Conservation (phyloP, 2,113 vertebrate species). For the Nycticorax nycticorax region DNA sequence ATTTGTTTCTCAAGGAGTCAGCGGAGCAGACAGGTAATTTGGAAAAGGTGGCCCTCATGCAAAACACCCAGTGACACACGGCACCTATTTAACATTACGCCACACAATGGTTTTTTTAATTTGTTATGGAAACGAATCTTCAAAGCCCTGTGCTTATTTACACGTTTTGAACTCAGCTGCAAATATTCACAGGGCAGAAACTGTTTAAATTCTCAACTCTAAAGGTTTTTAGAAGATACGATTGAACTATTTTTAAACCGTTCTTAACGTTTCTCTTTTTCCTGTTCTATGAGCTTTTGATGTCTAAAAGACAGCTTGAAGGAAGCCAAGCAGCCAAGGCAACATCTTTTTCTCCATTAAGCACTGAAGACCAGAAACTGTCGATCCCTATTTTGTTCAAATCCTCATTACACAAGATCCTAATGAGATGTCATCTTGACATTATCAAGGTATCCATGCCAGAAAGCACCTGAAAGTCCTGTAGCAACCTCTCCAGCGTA, state of each 20-base stretch:
- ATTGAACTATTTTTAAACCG: slow-evolving; percentile 21
- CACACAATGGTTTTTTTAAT: not conserved
- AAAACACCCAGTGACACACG: not conserved
- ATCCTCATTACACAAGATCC: not conserved
- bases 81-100: not conserved
- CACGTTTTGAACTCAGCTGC: slow-evolving; percentile 6
- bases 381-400: not conserved
- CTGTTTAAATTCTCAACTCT: not conserved
- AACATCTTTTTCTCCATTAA: not conserved
- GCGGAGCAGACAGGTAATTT: not conserved
- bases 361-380: not conserved
- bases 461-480: not conserved
- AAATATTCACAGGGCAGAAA: slow-evolving; percentile 18
- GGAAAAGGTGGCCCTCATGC: not conserved
- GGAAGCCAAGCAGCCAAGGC: not conserved
- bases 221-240: not conserved
- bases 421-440: not conserved
- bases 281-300: not conserved
- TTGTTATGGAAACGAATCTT: slow-evolving; percentile 40
- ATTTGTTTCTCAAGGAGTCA: not conserved
- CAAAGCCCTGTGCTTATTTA: not conserved
- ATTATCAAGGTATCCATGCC: not conserved
- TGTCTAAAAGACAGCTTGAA: not conserved
- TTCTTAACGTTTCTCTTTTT: slow-evolving; percentile 16
- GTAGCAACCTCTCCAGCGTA: not conserved